Percentiles rank a stretch among this genome's conserved stretches.
These are phyloP conservation scores for Lepilemur ruficaudatus DNA, from an alignment of 2,797 vertebrate genomes.

Conservation along the genomic window DNA sequence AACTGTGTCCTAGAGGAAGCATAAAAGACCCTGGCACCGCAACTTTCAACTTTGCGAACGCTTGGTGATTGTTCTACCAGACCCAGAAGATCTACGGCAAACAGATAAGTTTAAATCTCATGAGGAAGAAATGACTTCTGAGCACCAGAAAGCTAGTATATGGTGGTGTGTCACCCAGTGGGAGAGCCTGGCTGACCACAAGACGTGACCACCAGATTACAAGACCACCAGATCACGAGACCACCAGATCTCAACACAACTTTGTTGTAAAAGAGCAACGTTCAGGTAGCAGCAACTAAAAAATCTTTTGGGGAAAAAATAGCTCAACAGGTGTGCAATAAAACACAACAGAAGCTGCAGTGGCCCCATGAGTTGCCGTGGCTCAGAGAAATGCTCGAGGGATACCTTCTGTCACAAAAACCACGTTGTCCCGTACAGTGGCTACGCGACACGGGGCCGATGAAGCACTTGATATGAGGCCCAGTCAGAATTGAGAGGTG, in stretches of 20 bases:
- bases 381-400: neutral
- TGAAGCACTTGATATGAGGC: too few relatives aligned
- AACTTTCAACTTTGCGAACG: slow-evolving; percentile 42
- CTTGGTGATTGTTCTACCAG: neutral
- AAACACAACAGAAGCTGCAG: neutral
- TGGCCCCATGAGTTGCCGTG: neutral
- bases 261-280: neutral
- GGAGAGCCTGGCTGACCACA: rapidly evolving
- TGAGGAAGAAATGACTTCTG: neutral
- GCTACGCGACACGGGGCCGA: neutral
- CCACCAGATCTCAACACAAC: neutral
- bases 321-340: neutral
- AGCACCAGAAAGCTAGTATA: neutral
- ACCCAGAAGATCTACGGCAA: neutral
- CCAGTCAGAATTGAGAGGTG: neutral
- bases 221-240: too few relatives aligned
- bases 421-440: rapidly evolving
- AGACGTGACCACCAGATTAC: neutral
- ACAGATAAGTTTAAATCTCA: neutral
- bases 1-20: slow-evolving; percentile 43
- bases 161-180: neutral
- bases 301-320: neutral
- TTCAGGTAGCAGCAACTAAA: neutral
- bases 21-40: slow-evolving; percentile 25
- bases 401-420: neutral